Conservation (phyloP, 2,797 vertebrate species). For the Microctenopoma lineatum region DNA sequence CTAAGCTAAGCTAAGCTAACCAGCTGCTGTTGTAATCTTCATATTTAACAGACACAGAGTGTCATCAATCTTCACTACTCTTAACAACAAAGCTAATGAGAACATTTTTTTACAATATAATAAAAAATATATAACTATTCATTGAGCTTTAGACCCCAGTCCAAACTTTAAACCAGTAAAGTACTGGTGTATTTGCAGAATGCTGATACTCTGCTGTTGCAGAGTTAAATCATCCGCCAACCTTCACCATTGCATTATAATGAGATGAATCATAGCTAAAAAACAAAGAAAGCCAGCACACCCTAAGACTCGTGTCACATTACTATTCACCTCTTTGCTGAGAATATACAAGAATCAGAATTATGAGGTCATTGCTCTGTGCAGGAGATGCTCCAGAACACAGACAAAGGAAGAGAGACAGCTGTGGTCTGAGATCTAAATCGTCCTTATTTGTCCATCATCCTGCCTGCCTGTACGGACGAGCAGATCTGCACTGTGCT, state of each 20-base stretch:
- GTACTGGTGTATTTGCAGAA: not conserved
- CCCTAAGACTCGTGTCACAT: slow-evolving; percentile 19
- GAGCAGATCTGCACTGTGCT: slow-evolving; percentile 29
- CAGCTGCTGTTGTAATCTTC: no score
- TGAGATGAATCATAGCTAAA: slow-evolving; percentile 41
- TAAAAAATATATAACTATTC: no score
- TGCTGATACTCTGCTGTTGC: not conserved
- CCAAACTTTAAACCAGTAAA: not conserved
- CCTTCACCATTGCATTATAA: slow-evolving; percentile 16
- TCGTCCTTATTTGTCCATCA: slow-evolving; percentile 49
- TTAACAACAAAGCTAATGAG: no score
- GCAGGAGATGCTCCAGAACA: slow-evolving; percentile 16
- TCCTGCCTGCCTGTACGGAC: slow-evolving; percentile 41
- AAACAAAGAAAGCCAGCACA: slow-evolving; percentile 32
- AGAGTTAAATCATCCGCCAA: slow-evolving; percentile 27
- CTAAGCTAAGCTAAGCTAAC: no score
- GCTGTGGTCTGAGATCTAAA: slow-evolving; percentile 47
- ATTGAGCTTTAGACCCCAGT: not conserved
- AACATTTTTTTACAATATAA: no score
- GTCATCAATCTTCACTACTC: no score
- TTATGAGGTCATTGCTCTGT: slow-evolving; percentile 25
- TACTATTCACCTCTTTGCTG: slow-evolving; percentile 34
- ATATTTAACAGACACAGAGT: no score
- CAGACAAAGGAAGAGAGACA: slow-evolving; percentile 12
- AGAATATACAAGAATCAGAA: slow-evolving; percentile 23